Base-by-base conservation (phyloP, 2,797 vertebrate species). In the Platalea minor region DNA sequence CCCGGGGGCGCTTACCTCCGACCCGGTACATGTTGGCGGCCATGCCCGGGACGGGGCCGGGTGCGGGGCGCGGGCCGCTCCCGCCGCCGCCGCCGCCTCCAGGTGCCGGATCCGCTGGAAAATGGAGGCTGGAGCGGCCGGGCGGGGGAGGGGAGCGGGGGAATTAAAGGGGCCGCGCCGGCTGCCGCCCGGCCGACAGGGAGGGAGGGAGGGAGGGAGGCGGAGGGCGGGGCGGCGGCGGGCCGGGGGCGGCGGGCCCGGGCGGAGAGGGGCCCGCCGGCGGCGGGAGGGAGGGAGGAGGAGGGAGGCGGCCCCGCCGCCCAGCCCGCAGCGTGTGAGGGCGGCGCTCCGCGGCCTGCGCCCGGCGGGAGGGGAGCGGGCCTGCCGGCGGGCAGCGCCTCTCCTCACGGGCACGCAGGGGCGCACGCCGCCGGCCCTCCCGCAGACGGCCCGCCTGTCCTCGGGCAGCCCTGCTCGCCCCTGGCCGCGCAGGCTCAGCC, bases 21-120 rank as follows among this genome's bases (percentile, higher is more conserved):
- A 98, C 97, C 96, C 97, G 95, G 97, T 98, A 98, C 97, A 95
- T 96, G 82, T 95, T 96, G 85, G 95, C 97, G 80, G 97, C 97
- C 97, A 98, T 98, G 91, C 96, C 97, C 96, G 92, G 80, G 81
- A 59, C 50, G 91, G 86, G 67, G n/a, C 78, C 50, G 77, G 73
- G 54, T 56, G 63, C 60, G 84, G 79, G 48, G 29, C 46, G 31
- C 50, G 76, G 85, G 51, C 65, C 67, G 80, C 78, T 89, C 89
- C 94, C 77, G 68, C 89, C 68, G 35, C 35, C 39, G 39, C 39
- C 39, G 61, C 79, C 68, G 41, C 85, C 81, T 92, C 89, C 92
- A 70, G 94, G 91, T 91, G 85, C 93, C 73, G 91, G 95, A 95
- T 50, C 91, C 84, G 89, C 91, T 95, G 97, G 97, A 96, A 96